Conservation (phyloP, 2,797 vertebrate species). For the Benthosema pterotum region DNA sequence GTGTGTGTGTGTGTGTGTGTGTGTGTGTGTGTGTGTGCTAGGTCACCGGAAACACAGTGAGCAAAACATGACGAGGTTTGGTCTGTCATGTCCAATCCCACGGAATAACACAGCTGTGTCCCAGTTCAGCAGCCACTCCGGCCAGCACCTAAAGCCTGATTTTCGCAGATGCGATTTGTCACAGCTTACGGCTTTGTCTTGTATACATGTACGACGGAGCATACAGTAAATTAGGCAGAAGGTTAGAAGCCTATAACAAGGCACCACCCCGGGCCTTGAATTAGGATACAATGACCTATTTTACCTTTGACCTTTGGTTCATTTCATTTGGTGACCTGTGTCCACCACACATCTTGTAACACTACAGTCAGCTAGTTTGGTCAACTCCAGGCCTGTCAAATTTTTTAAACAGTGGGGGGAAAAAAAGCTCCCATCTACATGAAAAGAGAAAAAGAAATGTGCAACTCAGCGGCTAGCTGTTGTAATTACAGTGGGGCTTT, state of each 20-base stretch:
- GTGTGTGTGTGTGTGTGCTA: background rate
- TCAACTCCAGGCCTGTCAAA: constrained; percentile 51
- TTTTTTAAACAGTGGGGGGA: constrained; percentile 37
- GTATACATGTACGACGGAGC: too few relatives aligned
- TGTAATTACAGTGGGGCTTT: constrained; percentile 82
- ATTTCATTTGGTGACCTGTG: background rate
- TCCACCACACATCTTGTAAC: constrained; percentile 23
- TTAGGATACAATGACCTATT: too few relatives aligned
- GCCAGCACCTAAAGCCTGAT: too few relatives aligned
- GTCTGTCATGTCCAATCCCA: background rate
- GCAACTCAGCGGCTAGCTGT: constrained; percentile 80
- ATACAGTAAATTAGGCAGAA: too few relatives aligned
- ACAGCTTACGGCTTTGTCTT: too few relatives aligned
- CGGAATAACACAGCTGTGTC: constrained; percentile 3
- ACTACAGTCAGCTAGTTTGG: constrained; percentile 47
- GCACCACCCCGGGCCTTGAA: too few relatives aligned
- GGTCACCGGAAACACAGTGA: background rate
- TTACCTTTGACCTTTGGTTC: too few relatives aligned
- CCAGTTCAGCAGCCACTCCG: too few relatives aligned
- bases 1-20: background rate
- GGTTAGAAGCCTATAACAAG: too few relatives aligned
- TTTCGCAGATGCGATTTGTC: too few relatives aligned
- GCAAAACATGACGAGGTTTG: background rate
- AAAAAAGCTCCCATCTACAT: constrained; percentile 61
- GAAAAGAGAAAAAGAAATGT: constrained; percentile 65